Base-by-base conservation (phyloP, 2,797 vertebrate species). In the Dendrocincla tyrannina region DNA sequence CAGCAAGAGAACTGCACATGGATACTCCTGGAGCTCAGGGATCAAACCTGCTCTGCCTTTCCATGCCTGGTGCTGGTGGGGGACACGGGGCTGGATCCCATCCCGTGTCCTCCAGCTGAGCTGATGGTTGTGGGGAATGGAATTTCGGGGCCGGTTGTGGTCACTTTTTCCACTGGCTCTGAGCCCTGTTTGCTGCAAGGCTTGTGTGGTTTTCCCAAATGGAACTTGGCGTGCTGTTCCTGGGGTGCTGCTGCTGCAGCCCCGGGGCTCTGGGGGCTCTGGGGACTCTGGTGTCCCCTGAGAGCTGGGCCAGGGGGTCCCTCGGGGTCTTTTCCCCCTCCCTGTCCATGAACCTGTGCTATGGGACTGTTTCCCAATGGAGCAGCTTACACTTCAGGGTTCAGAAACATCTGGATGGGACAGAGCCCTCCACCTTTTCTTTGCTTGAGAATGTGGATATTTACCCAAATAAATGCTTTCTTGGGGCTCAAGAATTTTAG, bases 51-150 rank as follows among this genome's bases (percentile, higher is more conserved):
- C 12, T 23, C 30, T 63, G 22, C 32, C 20, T 64, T 53, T 28
- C 9, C 8, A 5, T 5, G 19, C 41, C 18, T 13, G 56, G 44
- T 10, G 50, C 44, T 53, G 56, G 17, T 0, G 2, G 20, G 7
- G 20, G 8, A 0, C 0, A 2, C 0, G 2, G 32, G 27, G 28
- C 35, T 10, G 17, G 53, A 10, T 20, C 27, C 20, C 11, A 3
- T 33, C 47, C n/a, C 7, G 22, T 32, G 30, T 23, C 69, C 42
- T 50, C 13, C 24, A 7, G 17, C 35, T 3, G 10, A n/a, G 56
- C 41, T 33, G 39, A 4, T n/a, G 10, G 42, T 50, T 67, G 10
- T 1, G 7, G 75, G 44, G 28, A 10, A 10, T 3, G 49, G 42
- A 28, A 35, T 18, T 25, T 6, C 4, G 14, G n/a, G 47, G 20